These are phyloP conservation scores for Meandrusa payeni DNA, from an alignment of 2,888 invertebrate species.

Conservation along the genomic window DNA sequence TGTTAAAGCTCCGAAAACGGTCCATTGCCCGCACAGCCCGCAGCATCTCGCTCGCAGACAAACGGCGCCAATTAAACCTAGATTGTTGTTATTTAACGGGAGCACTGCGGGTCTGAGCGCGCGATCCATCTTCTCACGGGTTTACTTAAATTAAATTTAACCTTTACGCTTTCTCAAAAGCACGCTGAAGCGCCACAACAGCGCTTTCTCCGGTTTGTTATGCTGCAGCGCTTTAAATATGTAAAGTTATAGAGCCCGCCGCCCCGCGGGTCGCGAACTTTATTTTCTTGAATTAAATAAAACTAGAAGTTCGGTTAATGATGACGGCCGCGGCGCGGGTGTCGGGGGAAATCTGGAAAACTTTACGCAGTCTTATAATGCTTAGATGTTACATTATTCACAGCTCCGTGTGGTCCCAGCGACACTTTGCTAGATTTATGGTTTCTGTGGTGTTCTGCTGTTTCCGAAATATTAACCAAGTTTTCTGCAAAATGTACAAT, in stretches of 20 bases:
- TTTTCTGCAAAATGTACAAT: too few species aligned
- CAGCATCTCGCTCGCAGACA: conserved; percentile 40
- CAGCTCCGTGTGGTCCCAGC: conserved; percentile 23
- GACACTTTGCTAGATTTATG: too few species aligned
- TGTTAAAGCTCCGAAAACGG: conserved; percentile 39
- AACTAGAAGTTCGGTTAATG: conserved; percentile 50
- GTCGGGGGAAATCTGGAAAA: conserved; percentile 60
- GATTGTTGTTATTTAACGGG: conserved; percentile 58
- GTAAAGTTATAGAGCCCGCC: conserved; percentile 35
- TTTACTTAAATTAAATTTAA: conserved; percentile 64
- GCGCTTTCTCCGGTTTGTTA: conserved; percentile 50
- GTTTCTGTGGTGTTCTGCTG: too few species aligned
- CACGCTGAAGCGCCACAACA: conserved; percentile 37
- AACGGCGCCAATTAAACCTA: conserved; percentile 59
- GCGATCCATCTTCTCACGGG: conserved; percentile 44
- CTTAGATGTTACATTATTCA: conserved; percentile 19
- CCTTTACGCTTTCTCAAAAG: conserved; percentile 60
- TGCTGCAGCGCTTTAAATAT: conserved; percentile 49
- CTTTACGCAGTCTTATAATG: conserved; percentile 21
- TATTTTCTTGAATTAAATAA: conserved; percentile 35
- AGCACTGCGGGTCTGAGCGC: conserved; percentile 38
- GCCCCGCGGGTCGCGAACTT: conserved; percentile 37
- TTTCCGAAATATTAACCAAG: too few species aligned
- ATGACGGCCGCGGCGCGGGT: conserved; percentile 41
- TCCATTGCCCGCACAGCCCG: conserved; percentile 42